Evolutionary conservation across 2,797 vertebrate genomes (phyloP).

Genomic region (Discoglossus pictus): DNA sequence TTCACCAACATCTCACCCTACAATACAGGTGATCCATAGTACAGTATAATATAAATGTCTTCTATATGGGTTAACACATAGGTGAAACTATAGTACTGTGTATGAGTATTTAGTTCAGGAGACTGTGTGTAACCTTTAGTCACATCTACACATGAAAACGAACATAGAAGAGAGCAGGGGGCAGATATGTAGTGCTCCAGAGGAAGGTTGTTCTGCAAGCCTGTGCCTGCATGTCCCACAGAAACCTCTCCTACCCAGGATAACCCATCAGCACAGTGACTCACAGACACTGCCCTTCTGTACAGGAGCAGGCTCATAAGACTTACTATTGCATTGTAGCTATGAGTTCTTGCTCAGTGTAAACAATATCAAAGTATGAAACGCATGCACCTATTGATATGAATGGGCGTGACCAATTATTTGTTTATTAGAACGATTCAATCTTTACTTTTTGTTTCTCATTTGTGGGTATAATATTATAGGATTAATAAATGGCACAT

Average conservation of each 20-base stretch:
- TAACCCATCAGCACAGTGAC: conserved; percentile 64
- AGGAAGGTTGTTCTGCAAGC: conserved; percentile 52
- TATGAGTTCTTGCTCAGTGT: not conserved
- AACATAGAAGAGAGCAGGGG: not conserved
- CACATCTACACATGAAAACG: not conserved
- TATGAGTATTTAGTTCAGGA: not conserved
- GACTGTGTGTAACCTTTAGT: not conserved
- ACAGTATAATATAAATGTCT: too few relatives aligned
- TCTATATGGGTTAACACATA: too few relatives aligned
- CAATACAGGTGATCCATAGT: too few relatives aligned
- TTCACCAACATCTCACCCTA: too few relatives aligned
- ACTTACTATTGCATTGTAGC: not conserved
- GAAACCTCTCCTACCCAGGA: conserved; percentile 65
- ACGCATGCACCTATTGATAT: too few relatives aligned
- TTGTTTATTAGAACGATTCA: too few relatives aligned
- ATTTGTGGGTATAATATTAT: too few relatives aligned
- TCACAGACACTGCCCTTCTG: conserved; percentile 66
- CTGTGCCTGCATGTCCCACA: conserved; percentile 61
- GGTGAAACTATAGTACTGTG: too few relatives aligned
- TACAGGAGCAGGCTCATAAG: conserved; percentile 62
- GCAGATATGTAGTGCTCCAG: not conserved
- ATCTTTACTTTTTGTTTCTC: too few relatives aligned
- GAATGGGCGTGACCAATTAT: too few relatives aligned
- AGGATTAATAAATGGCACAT: too few relatives aligned
- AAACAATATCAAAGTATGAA: too few relatives aligned